Base-by-base conservation (phyloP, 2,113 vertebrate genomes). In the Amphiprion ocellaris region DNA sequence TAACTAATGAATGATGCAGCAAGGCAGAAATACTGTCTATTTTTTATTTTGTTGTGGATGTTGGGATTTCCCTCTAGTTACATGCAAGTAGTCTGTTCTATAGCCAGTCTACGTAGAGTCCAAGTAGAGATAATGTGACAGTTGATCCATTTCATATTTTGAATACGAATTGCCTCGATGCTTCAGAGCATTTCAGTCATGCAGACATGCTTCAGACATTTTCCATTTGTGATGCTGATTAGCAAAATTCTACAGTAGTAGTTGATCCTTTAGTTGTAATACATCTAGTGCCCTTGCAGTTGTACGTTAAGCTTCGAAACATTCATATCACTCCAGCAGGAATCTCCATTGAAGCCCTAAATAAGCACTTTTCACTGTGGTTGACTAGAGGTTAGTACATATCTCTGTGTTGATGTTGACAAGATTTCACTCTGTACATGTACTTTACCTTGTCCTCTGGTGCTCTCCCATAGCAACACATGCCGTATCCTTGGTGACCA, bases 351-450 rank as follows among this genome's bases (percentile, higher is more conserved):
- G 69, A 49, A 76, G n/a, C 81, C 21, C 21, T 62, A 37, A 77
- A 60, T 47, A 56, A 24, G 70, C 69, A 85, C 71, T 79, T 74
- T 78, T 81, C 77, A 79, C 82, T 89, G 84, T 87, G 81, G 79
- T 70, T 72, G 62, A 72, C 26, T 54, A 73, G 69, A 67, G 75
- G 52, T 77, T 71, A 77, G 75, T 69, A 58, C 82, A 72, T 69
- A 87, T 79, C 63, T 74, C 56, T 87, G 77, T 79, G 76, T 88
- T 65, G 64, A 68, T 74, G 76, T 78, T 74, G 54, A 72, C 19
- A 71, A 69, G 58, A 50, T 19, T 65, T 77, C 49, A 49, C 49
- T 56, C 61, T 65, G 65, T 83, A 62, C 23, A 16, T 64, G 74
- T 76, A 41, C 71, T 58, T 79, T 74, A 73, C 72, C 72, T 83